These are phyloP conservation scores for Hemibagrus guttatus DNA, from an alignment of 2,797 vertebrate genomes.

Conservation along the genomic window DNA sequence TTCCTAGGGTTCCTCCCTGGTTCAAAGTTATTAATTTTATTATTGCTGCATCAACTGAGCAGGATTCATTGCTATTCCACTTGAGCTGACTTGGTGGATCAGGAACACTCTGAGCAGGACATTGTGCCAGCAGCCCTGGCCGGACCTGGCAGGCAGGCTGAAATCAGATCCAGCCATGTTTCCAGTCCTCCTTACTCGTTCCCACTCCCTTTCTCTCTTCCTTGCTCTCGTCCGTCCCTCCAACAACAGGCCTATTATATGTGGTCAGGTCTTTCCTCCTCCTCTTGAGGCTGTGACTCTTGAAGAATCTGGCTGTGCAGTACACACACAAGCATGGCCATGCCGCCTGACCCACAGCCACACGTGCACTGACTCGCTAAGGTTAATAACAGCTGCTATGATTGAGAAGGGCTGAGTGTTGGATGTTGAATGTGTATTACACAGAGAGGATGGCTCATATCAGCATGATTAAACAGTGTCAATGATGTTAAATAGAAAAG, in stretches of 20 bases:
- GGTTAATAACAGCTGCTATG: constrained; percentile 10
- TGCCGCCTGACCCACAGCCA: constrained; percentile 38
- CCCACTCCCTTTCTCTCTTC: constrained; percentile 53
- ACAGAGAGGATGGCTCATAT: neutral
- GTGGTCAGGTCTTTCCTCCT: constrained; percentile 47
- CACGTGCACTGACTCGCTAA: constrained; percentile 34
- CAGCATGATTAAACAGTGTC: neutral
- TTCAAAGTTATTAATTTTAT: neutral
- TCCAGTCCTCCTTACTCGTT: constrained; percentile 54
- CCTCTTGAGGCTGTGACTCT: constrained; percentile 54
- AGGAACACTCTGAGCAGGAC: constrained; percentile 25
- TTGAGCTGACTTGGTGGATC: constrained; percentile 1
- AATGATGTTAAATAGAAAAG: neutral
- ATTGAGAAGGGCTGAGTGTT: constrained; percentile 15
- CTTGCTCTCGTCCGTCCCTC: constrained; percentile 56
- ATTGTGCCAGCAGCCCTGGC: constrained; percentile 54
- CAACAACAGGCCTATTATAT: constrained; percentile 62
- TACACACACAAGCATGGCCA: constrained; percentile 36
- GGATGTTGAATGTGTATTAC: constrained; percentile 2
- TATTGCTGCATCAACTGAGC: neutral
- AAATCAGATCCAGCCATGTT: constrained; percentile 59
- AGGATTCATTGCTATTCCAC: constrained; percentile 21
- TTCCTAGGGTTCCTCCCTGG: neutral
- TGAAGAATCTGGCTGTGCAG: constrained; percentile 59
- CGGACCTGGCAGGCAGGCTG: constrained; percentile 69